Evolutionary conservation across 1,140 invertebrate species (phyloP), one percentile per base, ranked within the genome.

Genomic region (Dendroctonus valens): DNA sequence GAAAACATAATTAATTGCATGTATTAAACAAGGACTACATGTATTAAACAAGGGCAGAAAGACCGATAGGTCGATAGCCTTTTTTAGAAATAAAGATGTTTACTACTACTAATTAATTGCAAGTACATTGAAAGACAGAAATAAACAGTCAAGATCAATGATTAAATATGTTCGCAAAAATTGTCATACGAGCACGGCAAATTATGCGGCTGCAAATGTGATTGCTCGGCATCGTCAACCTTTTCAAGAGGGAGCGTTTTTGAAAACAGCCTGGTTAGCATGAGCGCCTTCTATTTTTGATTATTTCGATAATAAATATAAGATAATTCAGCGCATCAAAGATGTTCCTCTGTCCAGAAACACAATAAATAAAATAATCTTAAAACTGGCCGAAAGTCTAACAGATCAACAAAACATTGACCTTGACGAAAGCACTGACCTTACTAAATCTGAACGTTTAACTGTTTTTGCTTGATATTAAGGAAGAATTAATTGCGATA

Each of bases 291-390:
- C 49, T 41, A 44, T 70, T 41, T 70, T 68, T 52, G 60, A 68
- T 48, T 54, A 70, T 61, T 68, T 68, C 40, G 65, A 65, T 51
- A 69, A 70, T 41, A 66, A 70, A 61, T 60, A 66, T 57, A 69
- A 66, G 48, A 65, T 69, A 65, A 69, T 69, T 37, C 57, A 69
- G 46, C 46, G 58, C 62, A 69, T 70, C 12, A 70, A 70, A 65
- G 60, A 68, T 52, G 55, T 61, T 62, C 67, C 59, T 48, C 38
- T 71, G 53, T 48, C 65, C 54, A 70, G 66, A 51, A 72, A 72
- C 51, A 72, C 69, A 50, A 68, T 72, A 64, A 72, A 72, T 65
- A 66, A 70, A 37, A 59, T 55, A 68, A 66, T 69, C 48, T 53
- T 70, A 58, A 61, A 62, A 52, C 65, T 73, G 69, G 70, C 68